Percentiles rank a stretch among this genome's conserved stretches.
Conservation (phyloP, 30 jellyfish, hydroid and myxozoan genomes). For the Hydra vulgaris region DNA sequence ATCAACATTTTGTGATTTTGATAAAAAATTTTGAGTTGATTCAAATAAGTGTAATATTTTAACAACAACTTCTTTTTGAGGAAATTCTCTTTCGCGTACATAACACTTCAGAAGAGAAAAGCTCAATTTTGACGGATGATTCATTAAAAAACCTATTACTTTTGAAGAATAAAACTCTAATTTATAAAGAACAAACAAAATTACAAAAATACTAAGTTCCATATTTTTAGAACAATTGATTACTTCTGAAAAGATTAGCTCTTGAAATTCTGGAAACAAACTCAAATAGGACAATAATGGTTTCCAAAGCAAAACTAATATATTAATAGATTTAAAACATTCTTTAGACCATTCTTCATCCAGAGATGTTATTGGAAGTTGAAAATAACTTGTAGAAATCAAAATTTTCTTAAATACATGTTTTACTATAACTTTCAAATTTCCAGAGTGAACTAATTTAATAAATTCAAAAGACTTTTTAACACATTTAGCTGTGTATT, state of each 20-base stretch:
- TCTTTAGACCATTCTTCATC: not conserved
- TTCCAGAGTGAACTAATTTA: not conserved
- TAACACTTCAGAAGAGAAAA: not conserved
- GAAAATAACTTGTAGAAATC: not conserved
- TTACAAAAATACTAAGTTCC: not conserved
- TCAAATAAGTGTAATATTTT: not conserved
- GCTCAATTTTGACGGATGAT: not conserved
- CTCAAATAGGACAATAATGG: not conserved
- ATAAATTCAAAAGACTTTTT: not conserved
- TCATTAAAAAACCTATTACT: not conserved
- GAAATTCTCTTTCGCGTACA: not conserved
- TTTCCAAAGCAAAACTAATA: constrained; percentile 3
- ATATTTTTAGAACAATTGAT: not conserved
- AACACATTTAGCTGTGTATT: not conserved
- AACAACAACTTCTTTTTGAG: not conserved
- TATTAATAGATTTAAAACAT: not conserved
- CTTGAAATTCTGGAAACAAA: not conserved
- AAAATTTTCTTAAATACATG: not conserved
- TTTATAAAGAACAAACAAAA: not conserved
- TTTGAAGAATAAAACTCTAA: not conserved
- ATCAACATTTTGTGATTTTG: not conserved
- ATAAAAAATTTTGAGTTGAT: not conserved
- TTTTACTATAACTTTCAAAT: not conserved
- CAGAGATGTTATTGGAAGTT: not conserved
- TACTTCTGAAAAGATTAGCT: not conserved